Evolutionary conservation across 2,113 vertebrate species (phyloP), one percentile per base, ranked within the genome.

Genomic region (Callopanchax toddi): DNA sequence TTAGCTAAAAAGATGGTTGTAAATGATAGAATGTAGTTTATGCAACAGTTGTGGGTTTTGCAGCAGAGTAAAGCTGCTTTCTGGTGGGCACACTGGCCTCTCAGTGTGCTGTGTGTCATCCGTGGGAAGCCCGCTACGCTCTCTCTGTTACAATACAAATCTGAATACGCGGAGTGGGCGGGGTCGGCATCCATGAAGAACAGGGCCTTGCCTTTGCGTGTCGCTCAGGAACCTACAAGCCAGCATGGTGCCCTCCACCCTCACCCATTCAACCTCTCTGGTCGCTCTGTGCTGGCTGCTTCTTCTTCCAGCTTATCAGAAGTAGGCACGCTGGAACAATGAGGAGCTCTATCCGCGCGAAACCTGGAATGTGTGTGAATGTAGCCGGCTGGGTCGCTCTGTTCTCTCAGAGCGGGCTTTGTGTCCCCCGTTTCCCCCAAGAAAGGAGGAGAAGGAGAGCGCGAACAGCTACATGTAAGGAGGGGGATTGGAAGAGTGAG

Each of bases 311-410:
- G 86, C 77, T 89, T 84, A 89, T 92, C 85, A 90, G 83, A 89
- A 91, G 78, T 86, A 87, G 90, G 84, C 79, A 34, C 60, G 55
- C 43, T 3, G 22, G 61, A 91, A 93, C 92, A 93, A 93, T 93
- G 88, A 34, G 78, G 18, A 57, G 73, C 89, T 90, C 80, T 92
- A 90, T 92, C 81, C 74, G 44, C 84, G 79, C 71, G 60, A 72
- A 89, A 91, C 86, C 83, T 82, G 85, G 90, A 91, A 92, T 91
- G 90, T 91, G 86, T 89, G 89, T 90, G 88, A 92, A 91, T 91
- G 86, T 91, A 86, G 86, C 88, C 50, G 74, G 70, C 82, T 20
- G 86, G 81, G 75, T 85, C 66, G 61, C 69, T 83, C 71, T 76
- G 52, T 53, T 63, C 75, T 75, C 82, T 91, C 89, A 73, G 67